phyloP scores from a whole-genome alignment of 2,888 invertebrate genomes.

The Ecdyonurus torrentis region DNA sequence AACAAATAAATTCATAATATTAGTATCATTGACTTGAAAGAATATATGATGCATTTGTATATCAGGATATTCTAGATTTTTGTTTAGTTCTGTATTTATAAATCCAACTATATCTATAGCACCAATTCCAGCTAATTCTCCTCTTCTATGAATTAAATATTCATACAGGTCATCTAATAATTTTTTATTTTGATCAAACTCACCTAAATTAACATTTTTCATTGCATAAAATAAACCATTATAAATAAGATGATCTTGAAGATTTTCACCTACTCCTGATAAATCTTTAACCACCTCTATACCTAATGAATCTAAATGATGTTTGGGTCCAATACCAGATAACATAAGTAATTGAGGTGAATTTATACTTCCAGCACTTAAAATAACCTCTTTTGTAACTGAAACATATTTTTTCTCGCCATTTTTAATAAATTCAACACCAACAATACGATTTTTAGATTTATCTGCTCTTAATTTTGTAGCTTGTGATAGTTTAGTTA shows the following conservation, averaged over 20 bases:
- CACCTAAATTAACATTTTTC: not conserved
- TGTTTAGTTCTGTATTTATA: not conserved
- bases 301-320: conserved; percentile 13
- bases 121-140: conserved; percentile 29
- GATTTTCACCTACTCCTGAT: conserved; percentile 14
- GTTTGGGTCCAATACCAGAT: conserved; percentile 16
- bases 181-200: conserved; percentile 1
- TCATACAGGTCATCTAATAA: conserved; percentile 24
- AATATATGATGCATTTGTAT: not conserved
- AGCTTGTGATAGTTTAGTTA: conserved; percentile 20
- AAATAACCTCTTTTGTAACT: conserved; percentile 26
- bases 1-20: not conserved
- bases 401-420: conserved; percentile 17
- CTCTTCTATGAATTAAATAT: conserved; percentile 33
- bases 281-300: conserved; percentile 13
- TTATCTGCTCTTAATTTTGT: conserved; percentile 20
- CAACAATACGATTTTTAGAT: conserved; percentile 18
- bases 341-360: conserved; percentile 17
- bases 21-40: not conserved
- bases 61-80: not conserved
- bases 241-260: conserved; percentile 14
- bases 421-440: conserved; percentile 19
- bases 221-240: not conserved
- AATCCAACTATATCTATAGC: not conserved
- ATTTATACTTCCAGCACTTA: conserved; percentile 15